Evolutionary conservation across 2,797 vertebrate genomes (phyloP), one percentile per base, ranked within the genome.

Genomic region (Cephalopachus bancanus): DNA sequence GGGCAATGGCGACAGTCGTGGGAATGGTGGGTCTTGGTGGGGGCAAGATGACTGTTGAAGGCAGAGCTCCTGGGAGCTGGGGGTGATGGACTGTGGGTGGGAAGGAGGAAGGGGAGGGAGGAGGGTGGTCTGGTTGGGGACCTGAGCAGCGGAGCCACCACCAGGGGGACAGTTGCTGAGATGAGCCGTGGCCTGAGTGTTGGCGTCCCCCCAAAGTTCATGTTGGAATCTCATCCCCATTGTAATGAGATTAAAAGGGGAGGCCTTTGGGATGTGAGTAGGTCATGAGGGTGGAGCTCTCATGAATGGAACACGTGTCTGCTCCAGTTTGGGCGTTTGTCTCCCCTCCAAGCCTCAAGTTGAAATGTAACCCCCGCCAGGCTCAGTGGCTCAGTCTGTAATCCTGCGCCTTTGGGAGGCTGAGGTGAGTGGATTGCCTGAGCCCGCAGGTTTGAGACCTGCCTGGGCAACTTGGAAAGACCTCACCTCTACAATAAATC

Each of bases 1-100:
- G 12, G 26, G 60, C 26, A 33, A 57, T 6, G 22, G 9, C 28
- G 49, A 44, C 33, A n/a, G 7, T 19, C 11, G 24, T 7, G 1
- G 49, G 33, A 57, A 14, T 30, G n/a, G 49, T 28, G 69, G 64
- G 12, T 37, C n/a, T 49, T 30, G n/a, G 16, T 59, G 17, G 19
- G 7, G 4, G 10, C n/a, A 26, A 3, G 26, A 24, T 14, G 3
- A 19, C 17, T 20, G 0, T 24, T 4, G 37, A 71, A 26, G 69
- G 78, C 3, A 8, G 33, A 10, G 60, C 69, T 22, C 78, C 16
- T 16, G 8, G 69, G 26, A 8, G 51, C 6, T 33, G 7, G 19
- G 6, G 5, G n/a, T 10, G 44, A 17, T 59, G 7, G 10, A 44
- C 30, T 9, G 6, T 62, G 24, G 72, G 11, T 22, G 3, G 12